These are phyloP conservation scores for Anthrax anthrax DNA, from an alignment of 2,888 invertebrate species.

Conservation along the genomic window DNA sequence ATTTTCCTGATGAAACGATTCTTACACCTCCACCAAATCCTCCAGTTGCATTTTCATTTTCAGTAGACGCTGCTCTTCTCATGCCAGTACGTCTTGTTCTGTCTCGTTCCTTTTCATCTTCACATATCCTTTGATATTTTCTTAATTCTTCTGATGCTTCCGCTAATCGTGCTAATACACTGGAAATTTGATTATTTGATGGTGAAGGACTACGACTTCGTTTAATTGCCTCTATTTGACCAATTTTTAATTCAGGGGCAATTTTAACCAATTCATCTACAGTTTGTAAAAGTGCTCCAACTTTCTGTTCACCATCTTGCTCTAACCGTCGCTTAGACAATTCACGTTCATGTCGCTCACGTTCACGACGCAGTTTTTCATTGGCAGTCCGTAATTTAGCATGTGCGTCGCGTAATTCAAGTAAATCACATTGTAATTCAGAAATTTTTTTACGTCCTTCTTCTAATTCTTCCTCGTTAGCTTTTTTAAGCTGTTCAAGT, in stretches of 20 bases:
- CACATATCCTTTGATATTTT: slow-evolving; percentile 36
- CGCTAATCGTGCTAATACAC: slow-evolving; percentile 43
- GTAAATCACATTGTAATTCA: slow-evolving; percentile 72
- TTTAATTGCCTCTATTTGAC: slow-evolving; percentile 19
- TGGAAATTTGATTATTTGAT: slow-evolving; percentile 24
- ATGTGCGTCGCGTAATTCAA: slow-evolving; percentile 81
- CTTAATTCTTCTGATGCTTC: slow-evolving; percentile 58
- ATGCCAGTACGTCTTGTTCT: slow-evolving; percentile 32
- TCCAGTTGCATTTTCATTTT: slow-evolving; percentile 39
- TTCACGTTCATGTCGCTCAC: slow-evolving; percentile 71
- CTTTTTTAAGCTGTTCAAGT: slow-evolving; percentile 68
- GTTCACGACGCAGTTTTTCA: slow-evolving; percentile 76
- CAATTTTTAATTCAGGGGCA: slow-evolving; percentile 51
- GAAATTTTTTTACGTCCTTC: slow-evolving; percentile 73
- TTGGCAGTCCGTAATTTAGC: slow-evolving; percentile 82
- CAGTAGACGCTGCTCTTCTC: slow-evolving; percentile 44
- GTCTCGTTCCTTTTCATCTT: slow-evolving; percentile 40
- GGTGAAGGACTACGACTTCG: slow-evolving; percentile 24
- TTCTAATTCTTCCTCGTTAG: slow-evolving; percentile 77
- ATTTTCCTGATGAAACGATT: slow-evolving; percentile 22
- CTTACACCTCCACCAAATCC: slow-evolving; percentile 27
- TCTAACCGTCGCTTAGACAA: slow-evolving; percentile 45
- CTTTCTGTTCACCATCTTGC: slow-evolving; percentile 57
- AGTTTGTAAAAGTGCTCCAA: slow-evolving; percentile 58
- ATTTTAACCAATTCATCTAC: slow-evolving; percentile 66